phyloP scores from a whole-genome alignment of 2,113 vertebrate genomes.

The Brachypodius melanocephalos region DNA sequence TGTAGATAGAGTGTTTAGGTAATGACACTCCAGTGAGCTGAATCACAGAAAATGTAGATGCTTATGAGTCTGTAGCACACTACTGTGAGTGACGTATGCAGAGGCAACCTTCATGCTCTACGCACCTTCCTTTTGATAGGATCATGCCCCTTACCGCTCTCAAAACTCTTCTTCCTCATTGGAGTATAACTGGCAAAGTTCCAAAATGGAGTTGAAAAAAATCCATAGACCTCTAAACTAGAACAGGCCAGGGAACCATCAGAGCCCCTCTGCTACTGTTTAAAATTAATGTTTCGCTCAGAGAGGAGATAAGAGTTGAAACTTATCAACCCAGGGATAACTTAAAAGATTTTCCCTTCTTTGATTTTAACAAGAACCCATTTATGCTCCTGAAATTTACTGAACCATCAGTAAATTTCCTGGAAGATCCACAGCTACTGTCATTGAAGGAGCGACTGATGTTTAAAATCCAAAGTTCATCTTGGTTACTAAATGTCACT shows the following conservation, averaged over 20 bases:
- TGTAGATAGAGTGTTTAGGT: fast-evolving
- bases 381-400: background rate
- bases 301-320: background rate
- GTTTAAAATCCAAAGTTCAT: background rate
- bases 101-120: background rate
- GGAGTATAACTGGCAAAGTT: background rate
- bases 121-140: background rate
- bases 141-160: background rate
- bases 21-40: background rate
- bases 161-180: background rate
- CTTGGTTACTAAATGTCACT: background rate
- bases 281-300: background rate
- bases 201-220: background rate
- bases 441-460: background rate
- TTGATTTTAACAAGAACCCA: background rate
- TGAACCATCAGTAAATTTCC: background rate
- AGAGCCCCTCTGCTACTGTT: background rate
- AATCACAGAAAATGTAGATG: background rate
- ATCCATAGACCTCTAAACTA: background rate
- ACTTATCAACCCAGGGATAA: background rate
- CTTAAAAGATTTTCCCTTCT: background rate
- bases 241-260: background rate
- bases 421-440: background rate
- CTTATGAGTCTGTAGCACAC: background rate
- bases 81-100: background rate